Evolutionary conservation across 2,113 vertebrate genomes (phyloP).

Genomic region (Campylorhamphus procurvoides): DNA sequence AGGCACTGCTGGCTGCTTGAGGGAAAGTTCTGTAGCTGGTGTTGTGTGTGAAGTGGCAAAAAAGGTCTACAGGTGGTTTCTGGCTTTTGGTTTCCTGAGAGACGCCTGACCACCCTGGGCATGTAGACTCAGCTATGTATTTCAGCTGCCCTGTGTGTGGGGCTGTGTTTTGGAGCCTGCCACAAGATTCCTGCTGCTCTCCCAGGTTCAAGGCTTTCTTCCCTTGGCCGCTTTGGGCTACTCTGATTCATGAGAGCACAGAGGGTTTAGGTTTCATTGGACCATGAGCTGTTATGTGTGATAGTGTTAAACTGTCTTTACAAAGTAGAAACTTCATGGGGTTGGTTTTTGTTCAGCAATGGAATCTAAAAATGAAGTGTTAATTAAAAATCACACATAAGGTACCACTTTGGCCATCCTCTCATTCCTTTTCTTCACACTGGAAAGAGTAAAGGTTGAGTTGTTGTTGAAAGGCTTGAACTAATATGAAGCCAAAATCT

Average conservation of each 20-base stretch:
- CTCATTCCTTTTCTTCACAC: not conserved
- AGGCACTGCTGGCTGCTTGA: not conserved
- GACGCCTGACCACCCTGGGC: not conserved
- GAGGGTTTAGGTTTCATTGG: not conserved
- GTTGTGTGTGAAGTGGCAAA: accelerated
- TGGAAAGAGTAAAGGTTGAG: not conserved
- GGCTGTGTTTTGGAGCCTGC: not conserved
- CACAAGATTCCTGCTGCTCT: not conserved
- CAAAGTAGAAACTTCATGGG: not conserved
- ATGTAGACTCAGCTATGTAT: accelerated
- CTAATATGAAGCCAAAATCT: not conserved
- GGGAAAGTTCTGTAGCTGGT: not conserved
- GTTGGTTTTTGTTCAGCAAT: not conserved
- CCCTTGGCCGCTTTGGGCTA: accelerated
- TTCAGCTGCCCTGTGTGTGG: accelerated
- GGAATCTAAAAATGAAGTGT: not conserved
- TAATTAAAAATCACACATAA: not conserved
- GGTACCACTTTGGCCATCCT: not conserved
- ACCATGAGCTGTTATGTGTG: not conserved
- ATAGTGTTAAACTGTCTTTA: not conserved
- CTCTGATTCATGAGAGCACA: not conserved
- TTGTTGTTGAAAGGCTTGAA: not conserved
- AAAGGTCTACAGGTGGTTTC: not conserved
- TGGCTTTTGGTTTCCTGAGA: not conserved
- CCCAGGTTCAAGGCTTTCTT: not conserved